Evolutionary conservation across 2,797 vertebrate species (phyloP).

Genomic region (Schizopygopsis pylzovi): DNA sequence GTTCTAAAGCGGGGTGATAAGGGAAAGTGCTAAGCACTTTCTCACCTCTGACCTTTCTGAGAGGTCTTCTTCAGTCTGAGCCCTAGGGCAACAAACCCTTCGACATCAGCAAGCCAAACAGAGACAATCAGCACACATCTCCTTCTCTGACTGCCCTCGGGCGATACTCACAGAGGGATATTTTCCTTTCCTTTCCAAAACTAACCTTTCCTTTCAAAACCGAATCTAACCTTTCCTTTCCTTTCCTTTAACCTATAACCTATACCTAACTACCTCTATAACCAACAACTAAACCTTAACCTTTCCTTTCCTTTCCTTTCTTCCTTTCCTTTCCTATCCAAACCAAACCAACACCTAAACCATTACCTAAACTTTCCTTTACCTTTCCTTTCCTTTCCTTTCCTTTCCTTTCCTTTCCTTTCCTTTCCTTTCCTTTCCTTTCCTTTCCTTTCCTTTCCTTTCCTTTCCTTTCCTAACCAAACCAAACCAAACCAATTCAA

Average conservation of each 20-base stretch:
- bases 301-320: neutral
- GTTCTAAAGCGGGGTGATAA: conserved; percentile 37
- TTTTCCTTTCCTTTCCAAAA: neutral
- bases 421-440: no score
- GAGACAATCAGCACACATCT: conserved; percentile 49
- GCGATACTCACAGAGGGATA: conserved; percentile 30
- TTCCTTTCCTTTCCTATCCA: neutral
- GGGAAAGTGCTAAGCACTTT: no score
- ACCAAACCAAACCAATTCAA: no score
- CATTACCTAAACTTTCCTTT: no score
- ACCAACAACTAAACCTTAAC: no score
- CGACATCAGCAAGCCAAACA: conserved; percentile 40
- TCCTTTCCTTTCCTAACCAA: neutral
- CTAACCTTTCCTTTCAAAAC: neutral
- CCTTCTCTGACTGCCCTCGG: conserved; percentile 36
- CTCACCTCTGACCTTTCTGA: conserved; percentile 65
- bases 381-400: no score
- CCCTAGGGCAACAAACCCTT: conserved; percentile 43
- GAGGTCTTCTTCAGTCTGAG: conserved; percentile 56
- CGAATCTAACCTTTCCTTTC: neutral
- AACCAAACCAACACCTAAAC: no score
- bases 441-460: no score
- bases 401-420: no score
- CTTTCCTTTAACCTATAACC: no score
- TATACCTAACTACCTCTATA: no score